phyloP scores from a whole-genome alignment of 2,888 invertebrate genomes.

The Geotrupes spiniger region DNA sequence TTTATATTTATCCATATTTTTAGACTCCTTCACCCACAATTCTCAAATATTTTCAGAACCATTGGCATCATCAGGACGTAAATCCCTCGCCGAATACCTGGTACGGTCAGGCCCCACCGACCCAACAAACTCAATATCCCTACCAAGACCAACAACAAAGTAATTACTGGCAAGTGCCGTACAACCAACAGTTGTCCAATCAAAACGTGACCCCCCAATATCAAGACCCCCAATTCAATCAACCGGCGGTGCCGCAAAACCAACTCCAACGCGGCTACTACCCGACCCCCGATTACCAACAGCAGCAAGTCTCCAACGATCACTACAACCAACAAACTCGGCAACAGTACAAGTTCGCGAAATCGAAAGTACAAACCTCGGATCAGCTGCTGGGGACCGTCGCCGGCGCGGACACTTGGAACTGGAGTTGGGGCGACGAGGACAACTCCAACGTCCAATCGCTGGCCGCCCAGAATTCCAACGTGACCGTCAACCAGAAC shows the following conservation, averaged over 20 bases:
- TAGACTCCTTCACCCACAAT: too few relatives aligned
- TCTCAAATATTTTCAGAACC: slow-evolving; percentile 38
- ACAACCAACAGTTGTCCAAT: slow-evolving; percentile 40
- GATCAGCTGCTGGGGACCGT: slow-evolving; percentile 32
- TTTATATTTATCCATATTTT: too few relatives aligned
- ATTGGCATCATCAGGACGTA: slow-evolving; percentile 51
- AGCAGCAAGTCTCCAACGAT: slow-evolving; percentile 20
- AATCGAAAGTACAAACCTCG: slow-evolving; percentile 19
- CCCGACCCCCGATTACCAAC: slow-evolving; percentile 12
- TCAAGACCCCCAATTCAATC: not conserved
- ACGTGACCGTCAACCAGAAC: slow-evolving; percentile 34
- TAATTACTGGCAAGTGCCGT: slow-evolving; percentile 34
- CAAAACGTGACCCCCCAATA: slow-evolving; percentile 31
- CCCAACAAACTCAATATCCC: slow-evolving; percentile 29
- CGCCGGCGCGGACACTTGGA: slow-evolving; percentile 42
- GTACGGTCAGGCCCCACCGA: slow-evolving; percentile 45
- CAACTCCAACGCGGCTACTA: slow-evolving; percentile 35
- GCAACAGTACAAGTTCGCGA: slow-evolving; percentile 18
- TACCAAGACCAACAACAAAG: slow-evolving; percentile 37
- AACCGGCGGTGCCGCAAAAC: not conserved
- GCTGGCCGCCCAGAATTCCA: slow-evolving; percentile 31
- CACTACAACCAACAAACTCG: slow-evolving; percentile 35
- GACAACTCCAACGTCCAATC: slow-evolving; percentile 45
- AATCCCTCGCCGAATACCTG: slow-evolving; percentile 47
- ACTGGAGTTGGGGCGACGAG: slow-evolving; percentile 62